Evolutionary conservation across 2,888 invertebrate genomes (phyloP).

Genomic region (Cheilosia urbana): DNA sequence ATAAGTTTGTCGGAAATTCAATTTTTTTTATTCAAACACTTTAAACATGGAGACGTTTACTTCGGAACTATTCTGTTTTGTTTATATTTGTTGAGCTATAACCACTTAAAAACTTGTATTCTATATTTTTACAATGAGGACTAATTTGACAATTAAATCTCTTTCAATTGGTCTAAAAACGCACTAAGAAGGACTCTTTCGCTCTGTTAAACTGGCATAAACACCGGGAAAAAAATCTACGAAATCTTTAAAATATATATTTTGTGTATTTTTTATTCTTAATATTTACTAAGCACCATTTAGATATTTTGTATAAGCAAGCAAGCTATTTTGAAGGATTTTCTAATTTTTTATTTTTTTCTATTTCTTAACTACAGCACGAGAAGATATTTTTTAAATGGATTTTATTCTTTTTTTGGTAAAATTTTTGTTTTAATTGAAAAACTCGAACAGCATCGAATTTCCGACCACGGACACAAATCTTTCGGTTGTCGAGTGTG

Average conservation of each 20-base stretch:
- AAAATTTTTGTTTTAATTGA: not conserved
- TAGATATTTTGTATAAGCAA: slow-evolving; percentile 65
- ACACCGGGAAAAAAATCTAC: slow-evolving; percentile 33
- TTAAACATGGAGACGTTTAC: too few relatives aligned
- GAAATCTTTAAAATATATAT: slow-evolving; percentile 42
- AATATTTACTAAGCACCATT: slow-evolving; percentile 69
- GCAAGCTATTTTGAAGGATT: slow-evolving; percentile 46
- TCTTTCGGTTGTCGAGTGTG: slow-evolving; percentile 52
- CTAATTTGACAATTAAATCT: not conserved
- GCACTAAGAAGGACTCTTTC: slow-evolving; percentile 12
- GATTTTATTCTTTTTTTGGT: slow-evolving; percentile 3
- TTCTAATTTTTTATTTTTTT: slow-evolving; percentile 18
- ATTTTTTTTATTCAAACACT: not conserved
- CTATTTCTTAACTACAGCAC: slow-evolving; percentile 52
- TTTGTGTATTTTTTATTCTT: slow-evolving; percentile 42
- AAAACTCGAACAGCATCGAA: slow-evolving; percentile 13
- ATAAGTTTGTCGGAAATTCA: not conserved
- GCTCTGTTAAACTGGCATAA: slow-evolving; percentile 28
- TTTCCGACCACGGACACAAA: slow-evolving; percentile 67
- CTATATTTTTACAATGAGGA: not conserved
- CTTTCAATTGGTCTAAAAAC: slow-evolving; percentile 17
- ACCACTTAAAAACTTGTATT: not conserved
- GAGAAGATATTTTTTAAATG: slow-evolving; percentile 6
- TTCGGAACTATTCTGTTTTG: not conserved
- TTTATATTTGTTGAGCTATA: not conserved